phyloP scores from a whole-genome alignment of 2,888 invertebrate genomes.

The Rhogogaster chlorosoma region DNA sequence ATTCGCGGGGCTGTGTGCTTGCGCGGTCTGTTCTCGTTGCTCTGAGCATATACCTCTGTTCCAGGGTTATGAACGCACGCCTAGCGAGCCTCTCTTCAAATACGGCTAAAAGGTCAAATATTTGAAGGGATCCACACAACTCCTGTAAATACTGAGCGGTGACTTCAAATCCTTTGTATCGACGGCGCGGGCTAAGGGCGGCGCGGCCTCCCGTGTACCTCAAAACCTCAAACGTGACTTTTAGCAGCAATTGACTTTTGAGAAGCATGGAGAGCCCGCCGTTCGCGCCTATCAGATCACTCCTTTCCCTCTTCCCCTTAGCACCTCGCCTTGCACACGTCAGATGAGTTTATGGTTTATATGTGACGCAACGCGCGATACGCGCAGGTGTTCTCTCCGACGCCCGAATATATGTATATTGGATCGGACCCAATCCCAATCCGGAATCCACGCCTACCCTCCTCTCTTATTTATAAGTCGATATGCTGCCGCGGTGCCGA shows the following conservation, averaged over 20 bases:
- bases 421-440: constrained; percentile 27
- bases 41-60: background rate
- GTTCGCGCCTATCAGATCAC: constrained; percentile 29
- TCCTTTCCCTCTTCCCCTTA: constrained; percentile 9
- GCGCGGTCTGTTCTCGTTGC: background rate
- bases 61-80: constrained; percentile 6
- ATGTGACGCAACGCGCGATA: constrained; percentile 20
- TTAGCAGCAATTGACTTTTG: constrained; percentile 49
- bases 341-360: constrained; percentile 11
- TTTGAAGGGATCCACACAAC: constrained; percentile 69
- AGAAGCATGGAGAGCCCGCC: background rate
- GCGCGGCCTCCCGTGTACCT: constrained; percentile 52
- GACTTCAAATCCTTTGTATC: constrained; percentile 60
- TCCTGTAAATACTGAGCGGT: constrained; percentile 66
- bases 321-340: background rate
- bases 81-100: constrained; percentile 59
- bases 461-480: background rate
- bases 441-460: constrained; percentile 46
- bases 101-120: constrained; percentile 75
- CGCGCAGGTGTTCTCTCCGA: constrained; percentile 33
- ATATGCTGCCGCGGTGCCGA: background rate
- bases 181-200: constrained; percentile 25
- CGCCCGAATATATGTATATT: background rate
- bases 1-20: constrained; percentile 44
- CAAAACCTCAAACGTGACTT: constrained; percentile 61